phyloP scores from a whole-genome alignment of 2,888 invertebrate genomes.

The Aethes cnicana region DNA sequence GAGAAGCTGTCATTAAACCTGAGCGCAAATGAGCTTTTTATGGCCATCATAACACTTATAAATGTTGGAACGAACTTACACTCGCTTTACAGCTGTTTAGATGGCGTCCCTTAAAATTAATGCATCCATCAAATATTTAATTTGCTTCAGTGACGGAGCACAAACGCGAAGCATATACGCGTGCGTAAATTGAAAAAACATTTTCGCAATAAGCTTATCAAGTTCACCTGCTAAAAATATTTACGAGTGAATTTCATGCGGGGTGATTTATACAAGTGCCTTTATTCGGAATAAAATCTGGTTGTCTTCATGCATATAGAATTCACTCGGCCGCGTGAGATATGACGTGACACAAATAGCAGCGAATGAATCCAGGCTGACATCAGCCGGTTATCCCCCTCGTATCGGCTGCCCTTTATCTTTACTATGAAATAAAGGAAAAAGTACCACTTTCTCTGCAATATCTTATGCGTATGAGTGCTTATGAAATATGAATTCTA shows the following conservation, averaged over 20 bases:
- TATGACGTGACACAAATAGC: constrained; percentile 69
- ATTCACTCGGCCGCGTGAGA: constrained; percentile 64
- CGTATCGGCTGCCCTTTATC: constrained; percentile 67
- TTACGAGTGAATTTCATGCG: background rate
- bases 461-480: constrained; percentile 75
- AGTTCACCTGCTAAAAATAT: constrained; percentile 9
- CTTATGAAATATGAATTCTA: constrained; percentile 80
- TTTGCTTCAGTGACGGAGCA: constrained; percentile 40
- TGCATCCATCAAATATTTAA: constrained; percentile 60
- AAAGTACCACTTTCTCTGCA: constrained; percentile 66
- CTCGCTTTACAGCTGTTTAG: constrained; percentile 56
- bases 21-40: constrained; percentile 68
- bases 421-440: constrained; percentile 72
- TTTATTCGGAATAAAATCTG: constrained; percentile 60
- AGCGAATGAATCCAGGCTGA: constrained; percentile 65
- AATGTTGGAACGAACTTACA: constrained; percentile 65
- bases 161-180: constrained; percentile 12
- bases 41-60: constrained; percentile 66
- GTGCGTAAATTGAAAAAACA: constrained; percentile 19
- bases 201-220: constrained; percentile 7
- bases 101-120: constrained; percentile 53
- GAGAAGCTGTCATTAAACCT: constrained; percentile 62
- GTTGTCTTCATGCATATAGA: constrained; percentile 70
- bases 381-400: constrained; percentile 60
- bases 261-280: constrained; percentile 8